Evolutionary conservation across 2,888 invertebrate species (phyloP).

Genomic region (Athalia cordata): DNA sequence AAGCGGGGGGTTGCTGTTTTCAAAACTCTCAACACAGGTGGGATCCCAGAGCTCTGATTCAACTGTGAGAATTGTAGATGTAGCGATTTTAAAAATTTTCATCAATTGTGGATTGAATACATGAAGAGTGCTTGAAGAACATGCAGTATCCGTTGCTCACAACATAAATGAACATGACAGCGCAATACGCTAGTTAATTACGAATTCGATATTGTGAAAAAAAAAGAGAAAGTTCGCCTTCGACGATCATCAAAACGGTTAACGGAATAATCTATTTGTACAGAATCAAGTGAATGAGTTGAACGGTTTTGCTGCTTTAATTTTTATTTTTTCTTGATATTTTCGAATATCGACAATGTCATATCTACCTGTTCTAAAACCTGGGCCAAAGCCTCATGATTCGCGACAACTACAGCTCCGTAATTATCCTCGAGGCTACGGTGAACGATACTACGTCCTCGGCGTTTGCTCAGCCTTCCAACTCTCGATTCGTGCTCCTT

Average conservation of each 20-base stretch:
- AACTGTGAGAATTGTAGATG: conserved; percentile 71
- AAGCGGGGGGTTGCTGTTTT: conserved; percentile 85
- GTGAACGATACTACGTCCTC: conserved; percentile 89
- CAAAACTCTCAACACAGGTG: conserved; percentile 81
- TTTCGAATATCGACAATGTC: not conserved
- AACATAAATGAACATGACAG: too few relatives aligned
- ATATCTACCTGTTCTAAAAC: conserved; percentile 86
- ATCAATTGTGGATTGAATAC: too few relatives aligned
- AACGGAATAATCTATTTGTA: too few relatives aligned
- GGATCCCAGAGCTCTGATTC: conserved; percentile 83
- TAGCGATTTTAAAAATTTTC: too few relatives aligned
- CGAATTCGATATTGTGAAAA: not conserved
- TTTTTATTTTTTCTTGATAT: too few relatives aligned
- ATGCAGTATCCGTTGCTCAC: too few relatives aligned
- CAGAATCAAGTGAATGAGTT: too few relatives aligned
- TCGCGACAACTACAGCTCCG: conserved; percentile 91
- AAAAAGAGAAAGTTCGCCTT: not conserved
- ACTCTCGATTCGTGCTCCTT: conserved; percentile 71
- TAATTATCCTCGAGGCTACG: conserved; percentile 92
- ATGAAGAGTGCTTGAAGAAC: too few relatives aligned
- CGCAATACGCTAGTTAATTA: too few relatives aligned
- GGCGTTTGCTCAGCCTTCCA: conserved; percentile 82
- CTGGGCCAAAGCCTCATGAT: conserved; percentile 92
- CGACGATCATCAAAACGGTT: too few relatives aligned
- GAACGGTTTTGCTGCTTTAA: too few relatives aligned